These are phyloP conservation scores for Stomatorhinus walkeri DNA, from an alignment of 2,797 vertebrate species.

Conservation along the genomic window DNA sequence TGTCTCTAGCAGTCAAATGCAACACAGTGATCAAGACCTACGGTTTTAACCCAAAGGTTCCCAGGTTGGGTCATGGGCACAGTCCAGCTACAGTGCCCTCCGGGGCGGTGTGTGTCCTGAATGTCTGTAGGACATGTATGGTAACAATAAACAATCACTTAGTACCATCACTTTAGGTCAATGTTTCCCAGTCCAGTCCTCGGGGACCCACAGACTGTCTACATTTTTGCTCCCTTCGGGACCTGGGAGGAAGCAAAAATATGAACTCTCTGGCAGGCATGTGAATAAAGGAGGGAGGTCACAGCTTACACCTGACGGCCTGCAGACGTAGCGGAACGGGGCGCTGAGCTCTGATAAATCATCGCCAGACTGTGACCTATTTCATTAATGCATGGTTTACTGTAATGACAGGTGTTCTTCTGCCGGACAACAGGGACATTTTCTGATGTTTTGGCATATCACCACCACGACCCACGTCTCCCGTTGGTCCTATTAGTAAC, in stretches of 20 bases:
- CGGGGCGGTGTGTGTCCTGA: not conserved
- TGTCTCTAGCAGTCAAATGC: not conserved
- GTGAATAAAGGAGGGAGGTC: not conserved
- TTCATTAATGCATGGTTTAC: constrained; percentile 17
- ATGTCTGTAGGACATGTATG: not conserved
- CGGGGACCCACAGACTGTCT: not conserved
- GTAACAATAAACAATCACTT: not conserved
- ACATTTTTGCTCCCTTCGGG: not conserved
- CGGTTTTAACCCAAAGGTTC: not conserved
- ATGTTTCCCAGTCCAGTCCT: not conserved
- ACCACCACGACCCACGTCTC: not conserved
- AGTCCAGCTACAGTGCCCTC: not conserved
- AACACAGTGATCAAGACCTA: not conserved
- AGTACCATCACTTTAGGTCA: not conserved
- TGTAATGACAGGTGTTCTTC: constrained; percentile 10
- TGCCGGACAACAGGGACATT: not conserved
- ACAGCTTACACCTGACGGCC: not conserved
- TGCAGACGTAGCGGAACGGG: not conserved
- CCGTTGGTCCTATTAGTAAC: not conserved
- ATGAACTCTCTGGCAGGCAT: not conserved
- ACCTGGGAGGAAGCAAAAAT: not conserved
- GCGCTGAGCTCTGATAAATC: not conserved
- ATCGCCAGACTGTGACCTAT: not conserved
- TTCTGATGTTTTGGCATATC: not conserved
- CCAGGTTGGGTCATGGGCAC: not conserved